Conservation (phyloP, 1,140 invertebrate genomes). For the Phymorhynchus buccinoides region DNA sequence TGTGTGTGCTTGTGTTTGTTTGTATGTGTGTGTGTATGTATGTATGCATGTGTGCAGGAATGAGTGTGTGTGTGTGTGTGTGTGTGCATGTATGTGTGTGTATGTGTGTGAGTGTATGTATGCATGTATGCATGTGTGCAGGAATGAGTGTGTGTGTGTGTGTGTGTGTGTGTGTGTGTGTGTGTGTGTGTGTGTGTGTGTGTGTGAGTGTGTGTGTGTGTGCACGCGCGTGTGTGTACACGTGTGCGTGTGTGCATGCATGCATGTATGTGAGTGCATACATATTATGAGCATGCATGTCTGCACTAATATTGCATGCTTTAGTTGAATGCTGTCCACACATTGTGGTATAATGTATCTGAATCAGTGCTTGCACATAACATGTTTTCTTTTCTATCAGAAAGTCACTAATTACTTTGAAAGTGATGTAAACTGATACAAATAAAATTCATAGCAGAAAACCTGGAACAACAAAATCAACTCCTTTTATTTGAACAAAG, state of each 20-base stretch:
- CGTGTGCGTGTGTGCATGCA: constrained; percentile 1
- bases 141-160: constrained; percentile 39
- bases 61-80: constrained; percentile 19
- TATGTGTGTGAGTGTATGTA: constrained; percentile 35
- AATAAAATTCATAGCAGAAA: too few species aligned
- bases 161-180: constrained; percentile 37
- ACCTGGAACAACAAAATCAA: too few species aligned
- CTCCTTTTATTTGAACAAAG: too few species aligned
- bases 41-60: not conserved
- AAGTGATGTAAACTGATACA: too few species aligned
- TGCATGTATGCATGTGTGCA: constrained; percentile 28
- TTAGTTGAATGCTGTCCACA: too few species aligned
- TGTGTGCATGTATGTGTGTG: constrained; percentile 23
- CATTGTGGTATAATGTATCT: too few species aligned
- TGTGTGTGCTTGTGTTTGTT: not conserved
- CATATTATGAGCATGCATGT: not conserved
- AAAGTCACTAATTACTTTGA: too few species aligned
- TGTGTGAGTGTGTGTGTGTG: not conserved
- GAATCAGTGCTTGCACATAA: too few species aligned
- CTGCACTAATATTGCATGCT: too few species aligned
- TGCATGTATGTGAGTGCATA: not conserved
- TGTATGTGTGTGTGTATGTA: not conserved
- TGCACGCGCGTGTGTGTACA: not conserved
- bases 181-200: constrained; percentile 33
- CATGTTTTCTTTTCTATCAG: too few species aligned